phyloP scores from a whole-genome alignment of 1,140 invertebrate species.

The Hyles euphorbiae region DNA sequence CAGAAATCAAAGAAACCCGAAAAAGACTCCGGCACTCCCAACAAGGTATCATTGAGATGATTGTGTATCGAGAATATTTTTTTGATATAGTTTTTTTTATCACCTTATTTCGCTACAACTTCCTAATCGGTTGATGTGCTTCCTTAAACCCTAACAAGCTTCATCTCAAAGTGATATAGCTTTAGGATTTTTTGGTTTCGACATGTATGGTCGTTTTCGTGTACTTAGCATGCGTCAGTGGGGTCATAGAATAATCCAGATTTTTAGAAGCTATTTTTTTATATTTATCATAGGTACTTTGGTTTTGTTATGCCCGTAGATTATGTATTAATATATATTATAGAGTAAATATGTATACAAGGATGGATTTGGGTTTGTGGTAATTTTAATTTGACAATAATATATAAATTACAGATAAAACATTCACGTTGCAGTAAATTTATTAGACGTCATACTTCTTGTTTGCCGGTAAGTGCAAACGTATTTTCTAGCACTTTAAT shows the following conservation, averaged over 20 bases:
- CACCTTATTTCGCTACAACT: conserved; percentile 22
- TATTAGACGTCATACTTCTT: conserved; percentile 53
- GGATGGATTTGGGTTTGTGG: not conserved
- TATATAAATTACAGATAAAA: conserved; percentile 63
- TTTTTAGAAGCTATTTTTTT: not conserved
- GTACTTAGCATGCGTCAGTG: conserved; percentile 32
- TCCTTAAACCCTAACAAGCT: conserved; percentile 26
- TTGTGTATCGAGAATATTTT: conserved; percentile 17
- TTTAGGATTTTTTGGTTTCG: conserved; percentile 28
- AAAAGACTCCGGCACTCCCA: conserved; percentile 67
- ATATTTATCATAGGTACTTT: too few species aligned
- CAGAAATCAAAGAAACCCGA: conserved; percentile 74
- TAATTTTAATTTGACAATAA: conserved; percentile 15
- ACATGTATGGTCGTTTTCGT: conserved; percentile 21
- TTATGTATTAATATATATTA: not conserved
- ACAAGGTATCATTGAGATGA: conserved; percentile 62
- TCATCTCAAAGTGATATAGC: conserved; percentile 29
- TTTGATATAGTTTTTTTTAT: conserved; percentile 23
- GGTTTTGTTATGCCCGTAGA: too few species aligned
- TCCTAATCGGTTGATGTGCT: conserved; percentile 21
- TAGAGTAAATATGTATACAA: not conserved
- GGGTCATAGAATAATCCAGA: conserved; percentile 32
- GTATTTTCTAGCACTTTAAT: conserved; percentile 12
- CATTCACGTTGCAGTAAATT: conserved; percentile 67
- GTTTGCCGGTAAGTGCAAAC: conserved; percentile 63